Percentiles rank a stretch among this genome's conserved stretches.
These are phyloP conservation scores for Parnassius mnemosyne DNA, from an alignment of 2,888 invertebrate genomes.

Conservation along the genomic window DNA sequence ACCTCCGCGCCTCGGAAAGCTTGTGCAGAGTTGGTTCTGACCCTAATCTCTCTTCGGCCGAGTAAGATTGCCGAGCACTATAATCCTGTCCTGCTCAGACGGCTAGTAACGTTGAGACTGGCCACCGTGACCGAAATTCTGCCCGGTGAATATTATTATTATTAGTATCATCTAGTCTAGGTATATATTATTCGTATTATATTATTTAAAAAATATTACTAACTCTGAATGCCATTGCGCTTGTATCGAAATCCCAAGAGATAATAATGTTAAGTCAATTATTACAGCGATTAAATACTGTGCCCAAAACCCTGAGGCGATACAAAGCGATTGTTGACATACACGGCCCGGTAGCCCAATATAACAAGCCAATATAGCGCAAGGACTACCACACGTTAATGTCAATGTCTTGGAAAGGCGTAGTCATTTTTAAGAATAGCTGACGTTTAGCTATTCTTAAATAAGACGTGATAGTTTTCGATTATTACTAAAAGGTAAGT, in stretches of 20 bases:
- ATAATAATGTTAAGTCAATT: slow-evolving; percentile 33
- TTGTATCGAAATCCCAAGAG: slow-evolving; percentile 33
- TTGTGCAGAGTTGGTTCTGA: too few species aligned
- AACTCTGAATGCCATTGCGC: slow-evolving; percentile 46
- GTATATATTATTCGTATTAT: too few species aligned
- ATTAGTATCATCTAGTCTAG: too few species aligned
- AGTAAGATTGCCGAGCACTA: too few species aligned
- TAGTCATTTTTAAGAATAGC: background rate
- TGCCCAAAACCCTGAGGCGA: slow-evolving; percentile 34
- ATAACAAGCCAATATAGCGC: slow-evolving; percentile 40
- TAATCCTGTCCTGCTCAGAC: too few species aligned
- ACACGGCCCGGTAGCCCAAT: slow-evolving; percentile 38
- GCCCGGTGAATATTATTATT: too few species aligned
- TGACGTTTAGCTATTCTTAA: background rate
- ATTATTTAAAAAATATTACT: slow-evolving; percentile 11
- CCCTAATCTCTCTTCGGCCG: too few species aligned
- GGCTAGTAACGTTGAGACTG: too few species aligned
- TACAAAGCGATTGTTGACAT: slow-evolving; percentile 35
- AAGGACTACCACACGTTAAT: slow-evolving; percentile 43
- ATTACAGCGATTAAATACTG: slow-evolving; percentile 38
- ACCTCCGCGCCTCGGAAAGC: too few species aligned
- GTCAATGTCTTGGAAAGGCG: slow-evolving; percentile 26
- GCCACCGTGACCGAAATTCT: too few species aligned
- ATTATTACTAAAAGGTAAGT: too few species aligned
- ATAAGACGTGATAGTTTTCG: too few species aligned